Conservation (phyloP, 2,888 invertebrate species). For the Cantharis rufa region DNA sequence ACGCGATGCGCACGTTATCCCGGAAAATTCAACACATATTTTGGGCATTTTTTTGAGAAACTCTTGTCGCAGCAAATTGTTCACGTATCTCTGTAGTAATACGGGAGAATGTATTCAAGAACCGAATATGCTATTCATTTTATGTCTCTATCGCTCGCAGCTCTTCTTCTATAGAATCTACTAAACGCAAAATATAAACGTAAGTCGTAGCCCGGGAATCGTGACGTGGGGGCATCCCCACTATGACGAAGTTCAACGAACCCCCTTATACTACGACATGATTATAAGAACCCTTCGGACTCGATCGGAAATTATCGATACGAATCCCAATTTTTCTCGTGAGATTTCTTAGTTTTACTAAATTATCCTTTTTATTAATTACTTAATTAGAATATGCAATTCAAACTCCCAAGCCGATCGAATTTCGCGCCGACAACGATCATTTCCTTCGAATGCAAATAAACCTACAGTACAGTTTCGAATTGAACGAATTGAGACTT, state of each 20-base stretch:
- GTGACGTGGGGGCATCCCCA: conserved; percentile 53
- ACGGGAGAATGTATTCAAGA: conserved; percentile 45
- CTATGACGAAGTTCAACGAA: conserved; percentile 51
- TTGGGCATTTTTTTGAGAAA: conserved; percentile 54
- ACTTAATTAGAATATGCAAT: not conserved
- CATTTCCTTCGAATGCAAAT: not conserved
- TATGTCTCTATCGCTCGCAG: conserved; percentile 40
- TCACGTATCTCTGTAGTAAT: conserved; percentile 54
- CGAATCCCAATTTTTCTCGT: conserved; percentile 35
- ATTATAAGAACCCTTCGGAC: conserved; percentile 41
- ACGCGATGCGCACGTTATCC: conserved; percentile 25
- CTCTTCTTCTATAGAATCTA: conserved; percentile 32
- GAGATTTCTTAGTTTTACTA: conserved; percentile 21
- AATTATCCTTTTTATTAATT: not conserved
- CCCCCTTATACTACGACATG: conserved; percentile 49
- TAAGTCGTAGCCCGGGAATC: conserved; percentile 47
- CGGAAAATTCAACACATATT: conserved; percentile 45
- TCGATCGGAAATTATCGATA: conserved; percentile 43
- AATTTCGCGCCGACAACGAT: not conserved
- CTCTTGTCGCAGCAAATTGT: conserved; percentile 53
- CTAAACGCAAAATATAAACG: conserved; percentile 37
- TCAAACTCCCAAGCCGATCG: not conserved
- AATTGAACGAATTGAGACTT: not conserved
- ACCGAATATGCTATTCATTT: conserved; percentile 19
- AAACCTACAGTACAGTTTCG: not conserved